Evolutionary conservation across 2,797 vertebrate species (phyloP).

Genomic region (Phataginus tetradactyla): DNA sequence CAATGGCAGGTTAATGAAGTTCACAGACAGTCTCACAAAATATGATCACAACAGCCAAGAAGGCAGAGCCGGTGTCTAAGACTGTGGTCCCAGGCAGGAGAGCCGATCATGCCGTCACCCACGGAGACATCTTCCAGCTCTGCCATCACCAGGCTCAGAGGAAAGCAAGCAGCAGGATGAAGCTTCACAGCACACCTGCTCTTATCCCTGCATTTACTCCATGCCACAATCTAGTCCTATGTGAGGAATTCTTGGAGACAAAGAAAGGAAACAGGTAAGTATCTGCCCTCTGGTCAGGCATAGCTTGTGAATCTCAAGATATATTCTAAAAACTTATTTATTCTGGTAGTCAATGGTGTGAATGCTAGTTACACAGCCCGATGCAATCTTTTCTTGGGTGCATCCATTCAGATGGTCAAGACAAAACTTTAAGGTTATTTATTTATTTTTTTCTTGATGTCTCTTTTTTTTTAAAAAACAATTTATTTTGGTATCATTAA

Average conservation of each 20-base stretch:
- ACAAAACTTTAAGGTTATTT: not conserved
- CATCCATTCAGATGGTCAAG: not conserved
- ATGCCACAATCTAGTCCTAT: not conserved
- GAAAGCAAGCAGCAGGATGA: not conserved
- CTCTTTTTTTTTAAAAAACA: too few relatives aligned
- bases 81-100: not conserved
- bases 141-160: not conserved
- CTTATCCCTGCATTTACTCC: too few relatives aligned
- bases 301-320: not conserved
- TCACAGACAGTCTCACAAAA: conserved; percentile 35
- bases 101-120: not conserved
- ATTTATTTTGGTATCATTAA: too few relatives aligned
- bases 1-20: conserved; percentile 64
- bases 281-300: not conserved
- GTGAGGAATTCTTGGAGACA: not conserved
- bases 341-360: not conserved
- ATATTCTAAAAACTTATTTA: not conserved
- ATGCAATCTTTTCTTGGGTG: not conserved
- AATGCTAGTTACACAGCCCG: not conserved
- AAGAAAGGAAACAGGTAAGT: not conserved
- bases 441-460: too few relatives aligned
- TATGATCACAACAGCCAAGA: not conserved
- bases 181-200: not conserved
- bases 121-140: not conserved
- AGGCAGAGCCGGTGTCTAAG: not conserved